Percentiles rank a stretch among this genome's conserved stretches.
Evolutionary conservation across 2,797 vertebrate genomes (phyloP).

Genomic region (Xiphophorus birchmanni): DNA sequence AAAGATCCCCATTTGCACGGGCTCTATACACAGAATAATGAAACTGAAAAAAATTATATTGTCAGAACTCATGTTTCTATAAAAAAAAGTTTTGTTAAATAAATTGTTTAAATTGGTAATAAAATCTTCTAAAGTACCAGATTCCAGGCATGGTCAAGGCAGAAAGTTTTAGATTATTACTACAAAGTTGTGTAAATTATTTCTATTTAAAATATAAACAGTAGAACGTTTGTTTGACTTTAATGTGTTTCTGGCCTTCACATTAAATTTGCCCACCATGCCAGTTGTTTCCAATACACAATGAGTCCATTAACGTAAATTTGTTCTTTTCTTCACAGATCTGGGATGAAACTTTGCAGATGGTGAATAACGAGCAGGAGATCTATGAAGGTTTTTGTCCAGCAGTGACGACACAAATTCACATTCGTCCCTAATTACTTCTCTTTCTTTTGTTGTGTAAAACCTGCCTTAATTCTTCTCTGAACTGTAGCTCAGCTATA

Average conservation of each 20-base stretch:
- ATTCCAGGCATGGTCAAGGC: background rate
- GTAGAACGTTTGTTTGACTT: background rate
- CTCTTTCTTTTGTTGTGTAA: background rate
- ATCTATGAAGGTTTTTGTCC: slow-evolving; percentile 90
- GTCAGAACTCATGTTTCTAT: background rate
- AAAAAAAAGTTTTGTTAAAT: background rate
- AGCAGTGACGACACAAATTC: background rate
- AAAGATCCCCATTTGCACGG: background rate
- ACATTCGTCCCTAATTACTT: background rate
- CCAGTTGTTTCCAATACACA: background rate
- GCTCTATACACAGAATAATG: background rate
- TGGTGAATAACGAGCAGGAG: slow-evolving; percentile 90
- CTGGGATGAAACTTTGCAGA: slow-evolving; percentile 93
- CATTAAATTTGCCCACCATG: background rate
- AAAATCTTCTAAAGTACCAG: background rate
- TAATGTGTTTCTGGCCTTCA: background rate
- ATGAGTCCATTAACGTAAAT: background rate
- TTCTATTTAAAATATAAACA: background rate
- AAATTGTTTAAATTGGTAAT: background rate
- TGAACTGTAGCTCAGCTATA: slow-evolving; percentile 86
- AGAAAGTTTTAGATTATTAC: background rate
- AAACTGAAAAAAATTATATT: background rate
- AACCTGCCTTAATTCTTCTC: background rate
- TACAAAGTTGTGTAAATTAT: background rate
- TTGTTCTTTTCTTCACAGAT: slow-evolving; percentile 75